These are phyloP conservation scores for Lasius platythorax DNA, from an alignment of 2,888 invertebrate species.

Conservation along the genomic window DNA sequence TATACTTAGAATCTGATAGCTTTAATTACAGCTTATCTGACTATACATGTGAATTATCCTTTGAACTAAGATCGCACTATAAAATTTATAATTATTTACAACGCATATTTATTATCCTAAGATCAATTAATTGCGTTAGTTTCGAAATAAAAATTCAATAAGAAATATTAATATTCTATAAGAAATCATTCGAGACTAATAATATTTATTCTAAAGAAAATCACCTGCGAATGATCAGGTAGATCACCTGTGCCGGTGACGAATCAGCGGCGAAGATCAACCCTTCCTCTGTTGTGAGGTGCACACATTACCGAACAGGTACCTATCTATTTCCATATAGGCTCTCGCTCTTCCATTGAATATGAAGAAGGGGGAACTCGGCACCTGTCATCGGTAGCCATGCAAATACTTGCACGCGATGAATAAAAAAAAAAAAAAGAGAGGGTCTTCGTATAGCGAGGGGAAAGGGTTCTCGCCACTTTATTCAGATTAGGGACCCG, in stretches of 20 bases:
- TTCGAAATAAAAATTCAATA: too few relatives aligned
- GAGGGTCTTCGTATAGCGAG: constrained; percentile 71
- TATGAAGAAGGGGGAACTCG: constrained; percentile 72
- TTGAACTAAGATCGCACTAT: too few relatives aligned
- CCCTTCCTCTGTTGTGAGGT: constrained; percentile 54
- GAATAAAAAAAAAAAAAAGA: constrained; percentile 82
- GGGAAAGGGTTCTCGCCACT: constrained; percentile 78
- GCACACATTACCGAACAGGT: constrained; percentile 62
- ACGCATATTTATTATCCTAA: too few relatives aligned
- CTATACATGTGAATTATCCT: not conserved
- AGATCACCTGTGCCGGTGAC: constrained; percentile 64
- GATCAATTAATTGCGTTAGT: too few relatives aligned
- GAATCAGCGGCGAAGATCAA: constrained; percentile 63
- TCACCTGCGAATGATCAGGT: not conserved
- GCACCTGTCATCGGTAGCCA: constrained; percentile 78
- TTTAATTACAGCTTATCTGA: not conserved
- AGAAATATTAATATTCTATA: too few relatives aligned
- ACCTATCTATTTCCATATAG: constrained; percentile 77
- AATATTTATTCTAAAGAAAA: too few relatives aligned
- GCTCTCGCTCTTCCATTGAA: constrained; percentile 73
- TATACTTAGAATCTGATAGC: not conserved
- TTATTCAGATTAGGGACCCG: constrained; percentile 83
- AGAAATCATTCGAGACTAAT: too few relatives aligned
- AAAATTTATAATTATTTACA: too few relatives aligned
- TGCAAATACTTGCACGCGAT: constrained; percentile 81